Percentiles rank a stretch among this genome's conserved stretches.
Conservation (phyloP, 2,888 invertebrate genomes). For the Pollenia labialis region DNA sequence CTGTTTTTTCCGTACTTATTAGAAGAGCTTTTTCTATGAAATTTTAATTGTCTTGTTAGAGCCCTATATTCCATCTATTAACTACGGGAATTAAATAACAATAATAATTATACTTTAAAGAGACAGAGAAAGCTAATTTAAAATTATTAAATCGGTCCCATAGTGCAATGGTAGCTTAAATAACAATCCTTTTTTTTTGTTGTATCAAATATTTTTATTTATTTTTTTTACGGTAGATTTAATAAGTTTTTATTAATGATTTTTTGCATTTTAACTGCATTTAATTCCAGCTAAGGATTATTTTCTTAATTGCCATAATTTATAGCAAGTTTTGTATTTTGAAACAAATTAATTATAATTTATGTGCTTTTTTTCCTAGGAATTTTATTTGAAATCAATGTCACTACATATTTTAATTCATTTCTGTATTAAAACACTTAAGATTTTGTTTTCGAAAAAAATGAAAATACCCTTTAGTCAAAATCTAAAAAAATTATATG, state of each 20-base stretch:
- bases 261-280: constrained; percentile 26
- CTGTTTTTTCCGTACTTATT: too few relatives aligned
- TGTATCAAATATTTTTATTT: constrained; percentile 12
- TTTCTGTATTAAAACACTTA: neutral
- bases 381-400: constrained; percentile 52
- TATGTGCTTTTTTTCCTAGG: constrained; percentile 45
- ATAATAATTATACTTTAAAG: too few relatives aligned
- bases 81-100: too few relatives aligned
- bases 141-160: too few relatives aligned
- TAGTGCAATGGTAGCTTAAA: too few relatives aligned
- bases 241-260: neutral
- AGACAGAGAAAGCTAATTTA: too few relatives aligned
- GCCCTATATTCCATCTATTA: too few relatives aligned
- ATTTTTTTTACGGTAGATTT: neutral
- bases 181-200: neutral
- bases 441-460: neutral
- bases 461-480: constrained; percentile 57
- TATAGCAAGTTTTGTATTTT: constrained; percentile 17
- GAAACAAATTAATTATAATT: constrained; percentile 50
- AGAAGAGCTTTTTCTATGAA: too few relatives aligned
- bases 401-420: constrained; percentile 26
- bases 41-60: too few relatives aligned
- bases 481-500: constrained; percentile 31
- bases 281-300: constrained; percentile 47
- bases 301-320: constrained; percentile 44